Evolutionary conservation across 1,140 invertebrate genomes (phyloP).

Genomic region (Zaprionus africanus): DNA sequence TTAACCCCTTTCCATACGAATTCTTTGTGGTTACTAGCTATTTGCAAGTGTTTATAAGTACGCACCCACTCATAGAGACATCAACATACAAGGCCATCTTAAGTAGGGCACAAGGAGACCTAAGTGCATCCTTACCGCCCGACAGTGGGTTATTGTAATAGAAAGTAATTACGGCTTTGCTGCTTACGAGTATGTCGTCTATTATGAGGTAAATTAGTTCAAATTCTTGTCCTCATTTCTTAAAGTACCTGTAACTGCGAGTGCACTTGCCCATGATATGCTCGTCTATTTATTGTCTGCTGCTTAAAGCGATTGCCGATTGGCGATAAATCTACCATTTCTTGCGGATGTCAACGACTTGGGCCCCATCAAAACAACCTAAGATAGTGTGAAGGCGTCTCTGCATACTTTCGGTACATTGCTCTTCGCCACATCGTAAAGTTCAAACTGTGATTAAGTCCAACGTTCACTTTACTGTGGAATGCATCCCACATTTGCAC

Average conservation of each 20-base stretch:
- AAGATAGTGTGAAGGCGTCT: neutral
- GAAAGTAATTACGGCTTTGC: neutral
- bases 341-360: constrained; percentile 1
- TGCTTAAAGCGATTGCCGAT: neutral
- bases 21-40: neutral
- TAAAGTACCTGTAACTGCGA: neutral
- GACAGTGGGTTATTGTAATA: neutral
- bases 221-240: constrained; percentile 8
- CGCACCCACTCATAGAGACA: neutral
- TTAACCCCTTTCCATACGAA: neutral
- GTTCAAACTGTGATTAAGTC: constrained; percentile 18
- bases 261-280: neutral
- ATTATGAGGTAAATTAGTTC: constrained; percentile 7
- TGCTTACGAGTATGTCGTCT: neutral
- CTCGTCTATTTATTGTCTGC: neutral
- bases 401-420: constrained; percentile 12
- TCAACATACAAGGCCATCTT: neutral
- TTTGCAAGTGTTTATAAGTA: neutral
- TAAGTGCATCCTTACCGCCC: neutral
- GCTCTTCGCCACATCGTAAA: constrained; percentile 7
- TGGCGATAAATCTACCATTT: neutral
- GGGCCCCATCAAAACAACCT: neutral
- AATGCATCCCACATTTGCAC: neutral
- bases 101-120: neutral
- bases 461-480: neutral